Percentiles rank a stretch among this genome's conserved stretches.
phyloP scores from a whole-genome alignment of 2,888 invertebrate genomes.

The Gryllus longicercus region DNA sequence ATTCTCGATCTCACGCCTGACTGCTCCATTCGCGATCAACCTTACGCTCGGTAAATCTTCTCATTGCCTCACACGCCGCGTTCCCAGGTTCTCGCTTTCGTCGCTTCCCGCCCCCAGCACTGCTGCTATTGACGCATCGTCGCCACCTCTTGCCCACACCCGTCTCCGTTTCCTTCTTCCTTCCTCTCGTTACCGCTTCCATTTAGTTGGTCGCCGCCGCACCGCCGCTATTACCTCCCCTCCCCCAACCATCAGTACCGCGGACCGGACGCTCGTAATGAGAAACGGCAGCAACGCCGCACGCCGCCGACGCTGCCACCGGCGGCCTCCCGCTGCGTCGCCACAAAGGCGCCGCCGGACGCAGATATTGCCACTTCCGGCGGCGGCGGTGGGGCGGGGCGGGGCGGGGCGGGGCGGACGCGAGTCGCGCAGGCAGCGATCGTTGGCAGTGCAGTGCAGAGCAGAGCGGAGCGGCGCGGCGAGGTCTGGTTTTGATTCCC shows the following conservation, averaged over 20 bases:
- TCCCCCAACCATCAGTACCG: neutral
- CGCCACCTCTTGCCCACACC: neutral
- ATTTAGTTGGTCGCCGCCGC: neutral
- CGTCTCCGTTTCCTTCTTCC: neutral
- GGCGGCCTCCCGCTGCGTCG: neutral
- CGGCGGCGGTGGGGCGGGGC: neutral
- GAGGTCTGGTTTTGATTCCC: neutral
- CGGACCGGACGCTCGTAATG: neutral
- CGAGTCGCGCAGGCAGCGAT: neutral
- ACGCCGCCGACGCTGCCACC: neutral
- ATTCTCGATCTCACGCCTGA: no score
- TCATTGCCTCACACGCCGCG: no score
- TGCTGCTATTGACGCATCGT: neutral
- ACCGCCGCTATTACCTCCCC: neutral
- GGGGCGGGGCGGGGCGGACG: no score
- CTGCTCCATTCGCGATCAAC: no score
- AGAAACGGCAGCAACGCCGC: neutral
- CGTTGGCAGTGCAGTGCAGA: neutral
- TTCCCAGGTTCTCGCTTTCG: no score
- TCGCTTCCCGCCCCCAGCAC: neutral
- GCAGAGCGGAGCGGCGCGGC: no score
- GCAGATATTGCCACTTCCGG: conserved; percentile 17
- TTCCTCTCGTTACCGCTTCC: neutral
- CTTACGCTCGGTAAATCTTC: no score
- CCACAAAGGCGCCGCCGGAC: conserved; percentile 6